These are phyloP conservation scores for Poeciliopsis presidionis DNA, from an alignment of 2,797 vertebrate genomes.

Conservation along the genomic window DNA sequence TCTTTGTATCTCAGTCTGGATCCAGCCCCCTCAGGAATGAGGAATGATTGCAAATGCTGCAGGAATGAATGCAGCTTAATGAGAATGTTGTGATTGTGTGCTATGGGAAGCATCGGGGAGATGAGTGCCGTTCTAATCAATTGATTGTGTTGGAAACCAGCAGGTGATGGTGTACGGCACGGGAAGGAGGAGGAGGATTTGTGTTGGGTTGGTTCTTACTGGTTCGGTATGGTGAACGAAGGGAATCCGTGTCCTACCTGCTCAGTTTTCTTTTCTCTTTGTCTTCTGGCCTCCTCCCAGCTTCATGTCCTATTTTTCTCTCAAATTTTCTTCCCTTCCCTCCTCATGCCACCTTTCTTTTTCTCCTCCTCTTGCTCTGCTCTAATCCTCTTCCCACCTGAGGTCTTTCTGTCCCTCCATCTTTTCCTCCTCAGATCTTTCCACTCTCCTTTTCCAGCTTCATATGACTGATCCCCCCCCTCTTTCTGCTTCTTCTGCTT, in stretches of 20 bases:
- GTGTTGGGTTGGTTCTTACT: slow-evolving; percentile 35
- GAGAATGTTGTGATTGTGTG: slow-evolving; percentile 54
- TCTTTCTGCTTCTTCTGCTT: slow-evolving; percentile 15
- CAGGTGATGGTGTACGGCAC: slow-evolving; percentile 48
- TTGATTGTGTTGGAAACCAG: slow-evolving; percentile 67
- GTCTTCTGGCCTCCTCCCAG: slow-evolving; percentile 15
- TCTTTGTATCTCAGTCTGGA: slow-evolving; percentile 6
- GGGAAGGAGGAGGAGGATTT: slow-evolving; percentile 20
- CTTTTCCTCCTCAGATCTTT: slow-evolving; percentile 16
- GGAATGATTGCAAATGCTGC: slow-evolving; percentile 16
- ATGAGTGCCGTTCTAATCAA: slow-evolving; percentile 64
- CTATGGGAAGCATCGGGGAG: slow-evolving; percentile 35
- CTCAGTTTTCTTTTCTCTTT: background rate
- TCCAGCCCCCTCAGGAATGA: background rate
- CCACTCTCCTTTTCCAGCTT: slow-evolving; percentile 8
- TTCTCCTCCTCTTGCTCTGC: slow-evolving; percentile 14
- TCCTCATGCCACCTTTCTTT: background rate
- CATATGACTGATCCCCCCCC: background rate
- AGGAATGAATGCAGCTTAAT: slow-evolving; percentile 41
- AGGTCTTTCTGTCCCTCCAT: slow-evolving; percentile 9
- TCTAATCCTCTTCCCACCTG: slow-evolving; percentile 22
- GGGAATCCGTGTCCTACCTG: slow-evolving; percentile 1
- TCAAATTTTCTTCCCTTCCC: slow-evolving; percentile 2
- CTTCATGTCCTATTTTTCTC: slow-evolving; percentile 22
- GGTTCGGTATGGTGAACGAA: background rate